These are phyloP conservation scores for Drosophila kurseongensis DNA, from an alignment of 1,140 invertebrate genomes.

Conservation along the genomic window DNA sequence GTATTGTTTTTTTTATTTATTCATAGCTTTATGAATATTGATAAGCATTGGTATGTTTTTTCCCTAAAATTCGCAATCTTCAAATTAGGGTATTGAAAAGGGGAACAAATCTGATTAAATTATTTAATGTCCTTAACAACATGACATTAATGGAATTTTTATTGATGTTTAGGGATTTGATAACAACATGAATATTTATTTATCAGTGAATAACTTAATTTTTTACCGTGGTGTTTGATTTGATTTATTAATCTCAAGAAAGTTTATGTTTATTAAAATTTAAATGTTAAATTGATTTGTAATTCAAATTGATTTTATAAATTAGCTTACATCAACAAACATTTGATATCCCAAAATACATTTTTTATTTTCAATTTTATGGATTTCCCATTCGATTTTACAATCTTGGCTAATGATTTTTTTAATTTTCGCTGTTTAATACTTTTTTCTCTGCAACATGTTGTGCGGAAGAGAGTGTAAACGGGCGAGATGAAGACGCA, in stretches of 20 bases:
- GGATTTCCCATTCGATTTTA: not conserved
- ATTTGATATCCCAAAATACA: not conserved
- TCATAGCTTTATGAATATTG: not conserved
- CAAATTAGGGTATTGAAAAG: conserved; percentile 6
- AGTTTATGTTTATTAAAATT: not conserved
- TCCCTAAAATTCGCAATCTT: not conserved
- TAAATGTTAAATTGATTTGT: not conserved
- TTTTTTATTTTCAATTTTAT: not conserved
- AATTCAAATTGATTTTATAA: too few species aligned
- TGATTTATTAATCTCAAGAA: not conserved
- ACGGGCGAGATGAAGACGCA: conserved; percentile 20
- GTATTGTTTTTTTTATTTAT: not conserved
- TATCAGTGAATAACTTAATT: not conserved
- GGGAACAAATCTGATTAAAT: conserved; percentile 12
- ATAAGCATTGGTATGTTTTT: not conserved
- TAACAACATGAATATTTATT: conserved; percentile 31
- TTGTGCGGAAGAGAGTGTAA: conserved; percentile 25
- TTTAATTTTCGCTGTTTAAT: conserved; percentile 1
- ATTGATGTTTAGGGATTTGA: conserved; percentile 7
- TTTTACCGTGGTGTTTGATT: conserved; percentile 1
- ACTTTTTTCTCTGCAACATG: conserved; percentile 26
- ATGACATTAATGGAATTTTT: conserved; percentile 3
- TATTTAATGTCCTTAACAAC: conserved; percentile 19
- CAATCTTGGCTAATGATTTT: conserved; percentile 1
- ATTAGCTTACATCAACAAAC: not conserved